phyloP scores from a whole-genome alignment of 2,113 vertebrate species.

The Lutjanus erythropterus region DNA sequence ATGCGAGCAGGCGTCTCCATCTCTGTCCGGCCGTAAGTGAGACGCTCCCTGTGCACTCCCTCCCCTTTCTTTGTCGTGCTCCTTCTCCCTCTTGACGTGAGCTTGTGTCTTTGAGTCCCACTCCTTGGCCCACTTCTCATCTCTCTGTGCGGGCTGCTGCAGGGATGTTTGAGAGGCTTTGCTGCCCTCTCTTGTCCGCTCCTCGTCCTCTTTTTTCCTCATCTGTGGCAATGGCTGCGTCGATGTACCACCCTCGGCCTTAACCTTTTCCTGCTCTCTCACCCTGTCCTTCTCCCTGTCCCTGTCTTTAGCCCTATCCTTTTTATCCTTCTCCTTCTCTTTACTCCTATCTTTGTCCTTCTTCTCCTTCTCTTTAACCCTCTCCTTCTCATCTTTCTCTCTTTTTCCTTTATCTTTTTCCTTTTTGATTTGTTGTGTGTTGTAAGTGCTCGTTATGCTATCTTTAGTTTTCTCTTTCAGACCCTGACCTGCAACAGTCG shows the following conservation, averaged over 20 bases:
- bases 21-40: constrained; percentile 53
- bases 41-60: constrained; percentile 28
- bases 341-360: constrained; percentile 70
- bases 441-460: constrained; percentile 36
- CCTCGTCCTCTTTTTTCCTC: constrained; percentile 76
- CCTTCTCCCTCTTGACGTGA: constrained; percentile 74
- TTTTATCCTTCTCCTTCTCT: constrained; percentile 69
- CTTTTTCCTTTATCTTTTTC: constrained; percentile 70
- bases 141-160: constrained; percentile 57
- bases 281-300: constrained; percentile 66
- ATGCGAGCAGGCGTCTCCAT: constrained; percentile 64
- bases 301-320: constrained; percentile 67
- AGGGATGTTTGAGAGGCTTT: constrained; percentile 45
- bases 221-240: constrained; percentile 25
- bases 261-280: constrained; percentile 60
- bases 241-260: constrained; percentile 16
- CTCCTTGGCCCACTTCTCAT: constrained; percentile 72
- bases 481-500: constrained; percentile 32
- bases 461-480: constrained; percentile 76
- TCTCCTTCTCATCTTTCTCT: constrained; percentile 67
- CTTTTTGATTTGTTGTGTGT: constrained; percentile 65
- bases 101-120: constrained; percentile 63
- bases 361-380: constrained; percentile 58
- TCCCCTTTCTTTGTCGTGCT: constrained; percentile 67
- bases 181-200: constrained; percentile 62